Percentiles rank a stretch among this genome's conserved stretches.
phyloP scores from a whole-genome alignment of 2,113 vertebrate species.

The Irena cyanogastra region DNA sequence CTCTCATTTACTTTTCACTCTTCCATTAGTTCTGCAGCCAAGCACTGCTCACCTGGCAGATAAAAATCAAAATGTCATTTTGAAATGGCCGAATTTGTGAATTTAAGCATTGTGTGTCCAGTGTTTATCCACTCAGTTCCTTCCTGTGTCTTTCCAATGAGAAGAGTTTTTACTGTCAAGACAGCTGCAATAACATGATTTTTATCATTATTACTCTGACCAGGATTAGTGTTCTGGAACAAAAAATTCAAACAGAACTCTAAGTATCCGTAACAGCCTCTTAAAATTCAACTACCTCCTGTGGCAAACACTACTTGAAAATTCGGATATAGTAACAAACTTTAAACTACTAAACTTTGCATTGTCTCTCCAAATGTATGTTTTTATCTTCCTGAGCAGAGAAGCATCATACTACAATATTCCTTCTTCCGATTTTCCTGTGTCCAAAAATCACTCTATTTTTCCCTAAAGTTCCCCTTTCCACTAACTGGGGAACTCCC shows the following conservation, averaged over 20 bases:
- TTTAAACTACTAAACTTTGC: not conserved
- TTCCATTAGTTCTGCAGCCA: not conserved
- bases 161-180: not conserved
- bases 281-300: not conserved
- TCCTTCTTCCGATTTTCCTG: not conserved
- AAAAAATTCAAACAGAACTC: not conserved
- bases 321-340: not conserved
- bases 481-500: not conserved
- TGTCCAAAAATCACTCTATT: not conserved
- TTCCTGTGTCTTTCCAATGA: not conserved
- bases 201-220: not conserved
- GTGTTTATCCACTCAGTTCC: not conserved
- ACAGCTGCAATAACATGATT: not conserved
- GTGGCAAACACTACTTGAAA: not conserved
- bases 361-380: not conserved
- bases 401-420: not conserved
- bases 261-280: not conserved
- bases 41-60: not conserved
- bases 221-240: not conserved
- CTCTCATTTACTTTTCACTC: not conserved
- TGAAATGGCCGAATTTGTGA: not conserved
- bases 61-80: not conserved
- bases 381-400: not conserved
- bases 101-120: not conserved
- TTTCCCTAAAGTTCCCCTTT: not conserved